These are phyloP conservation scores for Cartodere bifasciata DNA, from an alignment of 2,888 invertebrate genomes.

Conservation along the genomic window DNA sequence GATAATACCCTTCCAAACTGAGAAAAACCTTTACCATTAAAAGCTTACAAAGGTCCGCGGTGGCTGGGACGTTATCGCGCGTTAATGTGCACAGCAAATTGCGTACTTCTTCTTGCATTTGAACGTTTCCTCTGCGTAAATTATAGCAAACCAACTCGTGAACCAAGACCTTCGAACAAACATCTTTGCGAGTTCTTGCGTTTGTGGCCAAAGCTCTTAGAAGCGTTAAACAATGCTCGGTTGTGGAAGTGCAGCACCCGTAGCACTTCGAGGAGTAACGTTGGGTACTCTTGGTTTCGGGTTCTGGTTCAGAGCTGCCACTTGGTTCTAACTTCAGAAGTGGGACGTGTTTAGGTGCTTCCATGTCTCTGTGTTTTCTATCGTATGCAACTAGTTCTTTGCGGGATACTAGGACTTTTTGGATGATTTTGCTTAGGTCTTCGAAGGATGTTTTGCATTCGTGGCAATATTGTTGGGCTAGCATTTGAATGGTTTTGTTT, in stretches of 20 bases:
- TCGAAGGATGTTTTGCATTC: slow-evolving; percentile 93
- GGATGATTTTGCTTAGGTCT: slow-evolving; percentile 79
- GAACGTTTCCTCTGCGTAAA: slow-evolving; percentile 66
- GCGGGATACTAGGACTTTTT: slow-evolving; percentile 82
- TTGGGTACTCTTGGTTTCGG: slow-evolving; percentile 9
- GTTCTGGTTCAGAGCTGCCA: slow-evolving; percentile 10
- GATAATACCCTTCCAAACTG: slow-evolving; percentile 56
- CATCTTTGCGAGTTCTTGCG: slow-evolving; percentile 55
- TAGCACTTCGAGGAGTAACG: slow-evolving; percentile 70
- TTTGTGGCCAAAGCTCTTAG: slow-evolving; percentile 80
- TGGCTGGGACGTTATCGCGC: slow-evolving; percentile 70
- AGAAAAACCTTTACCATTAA: slow-evolving; percentile 76
- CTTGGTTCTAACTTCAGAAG: slow-evolving; percentile 30
- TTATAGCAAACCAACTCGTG: slow-evolving; percentile 85
- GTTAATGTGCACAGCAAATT: slow-evolving; percentile 80
- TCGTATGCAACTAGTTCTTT: slow-evolving; percentile 88
- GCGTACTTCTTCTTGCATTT: slow-evolving; percentile 80
- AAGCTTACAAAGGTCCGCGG: slow-evolving; percentile 70
- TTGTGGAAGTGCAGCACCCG: slow-evolving; percentile 80
- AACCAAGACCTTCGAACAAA: slow-evolving; percentile 77
- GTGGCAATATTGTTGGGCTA: slow-evolving; percentile 89
- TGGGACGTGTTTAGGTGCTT: slow-evolving; percentile 30
- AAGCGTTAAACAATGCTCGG: slow-evolving; percentile 86
- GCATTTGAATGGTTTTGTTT: slow-evolving; percentile 83
- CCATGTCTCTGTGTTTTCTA: slow-evolving; percentile 60